These are phyloP conservation scores for Corythoichthys haematopterus DNA, from an alignment of 2,113 vertebrate genomes.

Conservation along the genomic window DNA sequence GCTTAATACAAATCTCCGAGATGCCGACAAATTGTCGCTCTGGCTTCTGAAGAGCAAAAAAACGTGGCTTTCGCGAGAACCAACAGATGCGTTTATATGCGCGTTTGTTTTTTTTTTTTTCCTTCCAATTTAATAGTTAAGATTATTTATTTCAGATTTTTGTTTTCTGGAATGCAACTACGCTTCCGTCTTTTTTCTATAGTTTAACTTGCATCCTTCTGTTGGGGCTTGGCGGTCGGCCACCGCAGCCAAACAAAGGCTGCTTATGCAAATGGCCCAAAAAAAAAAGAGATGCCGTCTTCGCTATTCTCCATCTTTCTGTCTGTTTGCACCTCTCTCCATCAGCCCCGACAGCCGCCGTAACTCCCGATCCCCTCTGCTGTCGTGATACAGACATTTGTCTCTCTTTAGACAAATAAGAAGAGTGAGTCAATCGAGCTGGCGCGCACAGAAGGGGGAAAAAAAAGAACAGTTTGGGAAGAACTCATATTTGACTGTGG, in stretches of 20 bases:
- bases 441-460: slow-evolving; percentile 19
- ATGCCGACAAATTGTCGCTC: slow-evolving; percentile 49
- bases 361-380: slow-evolving; percentile 47
- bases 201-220: slow-evolving; percentile 78
- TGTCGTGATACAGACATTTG: slow-evolving; percentile 56
- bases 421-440: slow-evolving; percentile 24
- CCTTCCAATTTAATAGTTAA: slow-evolving; percentile 41
- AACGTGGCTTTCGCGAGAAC: slow-evolving; percentile 35
- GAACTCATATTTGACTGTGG: slow-evolving; percentile 40
- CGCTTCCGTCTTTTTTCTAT: slow-evolving; percentile 57
- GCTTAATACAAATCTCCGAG: slow-evolving; percentile 58
- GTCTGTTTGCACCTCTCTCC: slow-evolving; percentile 47
- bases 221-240: slow-evolving; percentile 73
- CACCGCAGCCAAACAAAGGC: slow-evolving; percentile 76
- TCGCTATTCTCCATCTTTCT: slow-evolving; percentile 39
- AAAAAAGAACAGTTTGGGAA: slow-evolving; percentile 13
- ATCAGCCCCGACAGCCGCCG: slow-evolving; percentile 52
- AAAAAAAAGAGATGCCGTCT: slow-evolving; percentile 58
- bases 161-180: slow-evolving; percentile 68
- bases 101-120: slow-evolving; percentile 12
- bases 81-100: slow-evolving; percentile 43
- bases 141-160: slow-evolving; percentile 62
- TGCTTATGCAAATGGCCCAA: slow-evolving; percentile 74
- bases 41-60: slow-evolving; percentile 40
- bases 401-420: slow-evolving; percentile 39